Percentiles rank a stretch among this genome's conserved stretches.
phyloP scores from a whole-genome alignment of 2,888 invertebrate genomes.

The Apomyelois bistriatella region DNA sequence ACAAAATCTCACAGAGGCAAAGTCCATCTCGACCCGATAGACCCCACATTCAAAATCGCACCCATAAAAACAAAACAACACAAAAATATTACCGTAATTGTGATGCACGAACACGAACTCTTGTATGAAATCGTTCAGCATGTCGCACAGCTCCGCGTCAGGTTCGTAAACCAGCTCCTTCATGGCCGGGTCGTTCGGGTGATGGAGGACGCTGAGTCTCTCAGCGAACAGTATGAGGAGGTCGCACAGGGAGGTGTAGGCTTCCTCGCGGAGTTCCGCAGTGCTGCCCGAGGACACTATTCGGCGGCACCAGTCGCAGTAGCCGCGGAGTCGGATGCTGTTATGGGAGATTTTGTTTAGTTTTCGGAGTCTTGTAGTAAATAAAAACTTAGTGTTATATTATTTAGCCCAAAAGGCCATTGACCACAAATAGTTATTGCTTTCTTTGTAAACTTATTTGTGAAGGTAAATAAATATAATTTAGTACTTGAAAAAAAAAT shows the following conservation, averaged over 20 bases:
- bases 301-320: constrained; percentile 63
- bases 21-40: too few species aligned
- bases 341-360: too few species aligned
- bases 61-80: not conserved
- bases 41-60: too few species aligned
- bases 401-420: too few species aligned
- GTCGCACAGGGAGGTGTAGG: constrained; percentile 97
- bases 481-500: too few species aligned
- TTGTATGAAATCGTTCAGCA: constrained; percentile 95
- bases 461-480: too few species aligned
- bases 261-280: constrained; percentile 66
- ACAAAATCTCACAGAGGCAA: too few species aligned
- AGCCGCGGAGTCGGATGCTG: constrained; percentile 71
- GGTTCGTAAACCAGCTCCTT: constrained; percentile 86
- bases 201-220: constrained; percentile 73
- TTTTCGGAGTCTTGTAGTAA: too few species aligned
- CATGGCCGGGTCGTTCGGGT: too few species aligned
- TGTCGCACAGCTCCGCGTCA: constrained; percentile 86
- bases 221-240: constrained; percentile 95
- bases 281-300: constrained; percentile 14
- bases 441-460: too few species aligned
- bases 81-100: constrained; percentile 84
- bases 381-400: too few species aligned
- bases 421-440: too few species aligned
- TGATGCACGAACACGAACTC: constrained; percentile 95